Percentiles rank a stretch among this genome's conserved stretches.
Evolutionary conservation across 2,113 vertebrate species (phyloP).

Genomic region (Solea senegalensis): DNA sequence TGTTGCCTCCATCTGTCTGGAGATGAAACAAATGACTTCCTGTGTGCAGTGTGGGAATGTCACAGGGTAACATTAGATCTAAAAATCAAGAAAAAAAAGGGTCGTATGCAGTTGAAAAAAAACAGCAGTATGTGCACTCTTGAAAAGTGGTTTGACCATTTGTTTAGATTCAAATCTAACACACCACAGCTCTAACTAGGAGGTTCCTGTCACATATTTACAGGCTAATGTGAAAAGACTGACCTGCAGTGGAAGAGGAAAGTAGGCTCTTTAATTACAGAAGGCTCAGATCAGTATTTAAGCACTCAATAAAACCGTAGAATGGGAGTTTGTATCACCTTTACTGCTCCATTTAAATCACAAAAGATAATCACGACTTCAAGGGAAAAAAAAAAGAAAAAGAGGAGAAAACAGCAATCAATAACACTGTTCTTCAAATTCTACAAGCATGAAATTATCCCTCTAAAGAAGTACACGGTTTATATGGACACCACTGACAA

Average conservation of each 20-base stretch:
- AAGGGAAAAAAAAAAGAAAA: conserved; percentile 46
- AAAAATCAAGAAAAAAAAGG: too few relatives aligned
- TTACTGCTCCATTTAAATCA: conserved; percentile 37
- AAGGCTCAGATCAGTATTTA: conserved; percentile 55
- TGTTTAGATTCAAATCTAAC: too few relatives aligned
- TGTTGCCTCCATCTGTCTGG: too few relatives aligned
- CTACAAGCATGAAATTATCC: conserved; percentile 80
- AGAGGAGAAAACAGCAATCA: conserved; percentile 68
- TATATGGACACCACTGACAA: conserved; percentile 50
- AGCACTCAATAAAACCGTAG: conserved; percentile 36
- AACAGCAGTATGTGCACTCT: too few relatives aligned
- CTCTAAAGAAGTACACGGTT: conserved; percentile 39
- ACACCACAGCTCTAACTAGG: too few relatives aligned
- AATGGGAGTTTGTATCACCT: conserved; percentile 11
- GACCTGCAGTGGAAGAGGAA: background rate
- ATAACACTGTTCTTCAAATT: conserved; percentile 65
- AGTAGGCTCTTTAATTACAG: conserved; percentile 10
- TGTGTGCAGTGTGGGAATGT: too few relatives aligned
- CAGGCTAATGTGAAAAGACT: conserved; percentile 16
- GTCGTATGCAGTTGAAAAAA: too few relatives aligned
- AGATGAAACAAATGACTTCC: too few relatives aligned
- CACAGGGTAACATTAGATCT: too few relatives aligned
- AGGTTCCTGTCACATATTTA: conserved; percentile 22
- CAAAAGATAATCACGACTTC: conserved; percentile 57
- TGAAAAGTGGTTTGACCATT: too few relatives aligned